Conservation (phyloP, 2,113 vertebrate genomes). For the Planiliza haematocheilus region DNA sequence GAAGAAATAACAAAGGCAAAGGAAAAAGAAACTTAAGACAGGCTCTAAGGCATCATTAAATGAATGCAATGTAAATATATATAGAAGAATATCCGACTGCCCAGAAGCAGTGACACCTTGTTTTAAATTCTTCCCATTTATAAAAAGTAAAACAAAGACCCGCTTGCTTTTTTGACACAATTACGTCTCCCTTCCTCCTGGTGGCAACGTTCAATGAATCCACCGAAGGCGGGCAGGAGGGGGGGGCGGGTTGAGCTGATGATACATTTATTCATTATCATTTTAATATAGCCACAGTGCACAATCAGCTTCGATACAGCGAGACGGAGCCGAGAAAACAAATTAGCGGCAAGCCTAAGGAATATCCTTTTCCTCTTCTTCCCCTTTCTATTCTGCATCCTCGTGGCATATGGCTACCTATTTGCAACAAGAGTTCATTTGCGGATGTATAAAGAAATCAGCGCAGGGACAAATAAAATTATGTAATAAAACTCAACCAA, state of each 20-base stretch:
- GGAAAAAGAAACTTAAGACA: not conserved
- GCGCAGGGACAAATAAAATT: conserved; percentile 82
- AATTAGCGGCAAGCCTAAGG: conserved; percentile 79
- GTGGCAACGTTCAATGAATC: conserved; percentile 62
- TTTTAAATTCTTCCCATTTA: conserved; percentile 33
- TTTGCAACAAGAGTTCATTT: conserved; percentile 82
- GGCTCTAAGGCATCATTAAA: conserved; percentile 9
- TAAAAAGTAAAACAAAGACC: conserved; percentile 41
- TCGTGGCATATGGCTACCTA: conserved; percentile 84
- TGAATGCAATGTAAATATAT: not conserved
- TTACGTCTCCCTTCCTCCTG: conserved; percentile 67
- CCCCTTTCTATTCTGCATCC: conserved; percentile 68
- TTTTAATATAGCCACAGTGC: conserved; percentile 79
- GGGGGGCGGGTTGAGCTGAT: conserved; percentile 70
- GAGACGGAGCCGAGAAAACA: conserved; percentile 68
- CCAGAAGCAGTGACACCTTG: not conserved
- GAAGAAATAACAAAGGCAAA: not conserved
- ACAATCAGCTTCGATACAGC: conserved; percentile 75
- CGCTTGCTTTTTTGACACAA: conserved; percentile 61
- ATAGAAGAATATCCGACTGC: conserved; percentile 16
- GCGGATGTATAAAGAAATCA: conserved; percentile 80
- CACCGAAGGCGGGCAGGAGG: conserved; percentile 59
- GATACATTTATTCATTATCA: conserved; percentile 81
- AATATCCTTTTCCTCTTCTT: conserved; percentile 59
- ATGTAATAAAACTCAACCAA: conserved; percentile 84